Evolutionary conservation across 2,113 vertebrate genomes (phyloP).

Genomic region (Pomatorhinus ruficollis): DNA sequence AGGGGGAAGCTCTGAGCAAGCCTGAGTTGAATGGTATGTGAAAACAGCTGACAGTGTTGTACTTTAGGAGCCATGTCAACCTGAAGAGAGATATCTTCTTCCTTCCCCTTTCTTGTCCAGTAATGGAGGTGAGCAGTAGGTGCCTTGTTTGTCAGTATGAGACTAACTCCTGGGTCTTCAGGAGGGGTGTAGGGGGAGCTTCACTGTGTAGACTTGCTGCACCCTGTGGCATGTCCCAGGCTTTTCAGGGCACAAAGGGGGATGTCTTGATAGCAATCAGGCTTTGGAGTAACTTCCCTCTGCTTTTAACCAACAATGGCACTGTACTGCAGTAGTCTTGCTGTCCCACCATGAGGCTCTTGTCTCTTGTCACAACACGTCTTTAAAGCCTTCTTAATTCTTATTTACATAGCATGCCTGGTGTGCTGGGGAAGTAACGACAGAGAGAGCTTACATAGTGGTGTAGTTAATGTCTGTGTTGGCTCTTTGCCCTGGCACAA

Average conservation of each 20-base stretch:
- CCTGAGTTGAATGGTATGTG: accelerated
- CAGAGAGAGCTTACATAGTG: background rate
- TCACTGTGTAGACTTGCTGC: background rate
- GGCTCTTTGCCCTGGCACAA: background rate
- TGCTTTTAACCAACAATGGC: background rate
- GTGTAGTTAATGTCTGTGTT: background rate
- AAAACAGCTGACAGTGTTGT: background rate
- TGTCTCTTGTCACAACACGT: background rate
- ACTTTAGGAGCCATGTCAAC: background rate
- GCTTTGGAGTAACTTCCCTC: background rate
- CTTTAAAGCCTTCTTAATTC: background rate
- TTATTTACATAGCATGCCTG: background rate
- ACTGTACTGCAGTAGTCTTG: background rate
- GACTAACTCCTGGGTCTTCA: background rate
- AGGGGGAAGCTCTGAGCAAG: background rate
- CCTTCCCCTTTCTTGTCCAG: background rate
- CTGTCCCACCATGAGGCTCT: background rate
- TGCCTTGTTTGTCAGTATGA: background rate
- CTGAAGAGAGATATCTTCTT: background rate
- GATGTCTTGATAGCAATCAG: background rate
- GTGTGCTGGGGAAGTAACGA: background rate
- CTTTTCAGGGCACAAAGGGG: background rate
- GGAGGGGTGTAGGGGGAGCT: background rate
- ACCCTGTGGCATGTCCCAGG: background rate
- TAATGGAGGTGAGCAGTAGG: background rate